Percentiles rank a stretch among this genome's conserved stretches.
These are phyloP conservation scores for Caenorhabditis afra DNA, from an alignment of 2,888 invertebrate species.

Conservation along the genomic window DNA sequence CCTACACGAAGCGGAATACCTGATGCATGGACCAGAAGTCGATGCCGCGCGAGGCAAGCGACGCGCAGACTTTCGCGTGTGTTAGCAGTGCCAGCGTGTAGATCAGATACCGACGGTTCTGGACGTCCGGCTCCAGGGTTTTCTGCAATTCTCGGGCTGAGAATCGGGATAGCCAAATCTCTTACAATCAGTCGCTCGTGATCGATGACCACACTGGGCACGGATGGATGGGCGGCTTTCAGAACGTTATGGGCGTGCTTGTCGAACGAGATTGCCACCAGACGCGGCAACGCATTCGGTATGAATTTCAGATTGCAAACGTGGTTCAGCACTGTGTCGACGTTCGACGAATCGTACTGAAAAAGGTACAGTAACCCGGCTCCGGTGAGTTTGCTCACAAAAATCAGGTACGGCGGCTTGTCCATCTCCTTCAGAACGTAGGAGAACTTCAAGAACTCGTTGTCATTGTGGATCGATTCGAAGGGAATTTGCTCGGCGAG, in stretches of 20 bases:
- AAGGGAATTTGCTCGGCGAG: not conserved
- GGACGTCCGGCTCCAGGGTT: not conserved
- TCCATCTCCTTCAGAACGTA: conserved; percentile 15
- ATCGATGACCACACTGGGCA: conserved; percentile 33
- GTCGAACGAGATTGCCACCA: conserved; percentile 36
- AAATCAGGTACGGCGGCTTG: conserved; percentile 37
- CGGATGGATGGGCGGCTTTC: not conserved
- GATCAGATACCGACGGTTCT: conserved; percentile 30
- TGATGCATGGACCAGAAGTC: conserved; percentile 56
- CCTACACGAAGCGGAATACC: too few relatives aligned
- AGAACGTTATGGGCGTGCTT: not conserved
- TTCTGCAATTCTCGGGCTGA: too few relatives aligned
- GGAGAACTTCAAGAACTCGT: conserved; percentile 19
- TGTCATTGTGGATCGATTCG: conserved; percentile 29
- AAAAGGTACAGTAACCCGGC: not conserved
- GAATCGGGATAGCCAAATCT: not conserved
- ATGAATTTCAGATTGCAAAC: conserved; percentile 41
- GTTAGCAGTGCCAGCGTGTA: conserved; percentile 33
- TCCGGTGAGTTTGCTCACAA: conserved; percentile 10
- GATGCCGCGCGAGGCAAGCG: conserved; percentile 27
- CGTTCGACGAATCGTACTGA: conserved; percentile 47
- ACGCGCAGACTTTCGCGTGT: conserved; percentile 39
- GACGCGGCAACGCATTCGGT: conserved; percentile 31
- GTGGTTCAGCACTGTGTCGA: conserved; percentile 36
- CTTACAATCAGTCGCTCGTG: conserved; percentile 12